Evolutionary conservation across 37 sponge, comb jelly and placozoan species (phyloP), one percentile per base, ranked within the genome.

Genomic region (Geodia barretti): DNA sequence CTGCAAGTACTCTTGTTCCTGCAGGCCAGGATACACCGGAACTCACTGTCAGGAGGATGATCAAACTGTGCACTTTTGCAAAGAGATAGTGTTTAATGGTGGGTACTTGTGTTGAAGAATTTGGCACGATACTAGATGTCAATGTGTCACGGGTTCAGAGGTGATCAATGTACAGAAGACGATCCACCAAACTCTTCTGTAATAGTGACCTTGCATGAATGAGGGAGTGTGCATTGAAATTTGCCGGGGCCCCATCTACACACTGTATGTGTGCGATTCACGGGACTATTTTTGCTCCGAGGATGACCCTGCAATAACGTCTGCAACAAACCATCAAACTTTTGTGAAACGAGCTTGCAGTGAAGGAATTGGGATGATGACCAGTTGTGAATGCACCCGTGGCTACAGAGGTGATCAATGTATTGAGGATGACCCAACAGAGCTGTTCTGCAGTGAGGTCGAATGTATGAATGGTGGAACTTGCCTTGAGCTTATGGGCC

Each of bases 141-240:
- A 67, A 8, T 87, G 88, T 59, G 64, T 34, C 70, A n/a, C 8
- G 76, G 75, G 14, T 87, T 82, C 70, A 71, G 72, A 47, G 88
- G 88, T 5, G 39, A 21, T n/a, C 37, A 47, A 32, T 87, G 88
- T 62, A 79, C 74, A 20, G 76, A 41, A 64, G 64, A 64, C 14
- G n/a, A 36, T 71, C 39, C 35, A 19, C n/a, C n/a, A n/a, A n/a
- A n/a, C n/a, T n/a, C n/a, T n/a, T n/a, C n/a, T n/a, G n/a, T n/a
- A n/a, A n/a, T n/a, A n/a, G n/a, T n/a, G n/a, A n/a, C 42, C 79
- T 24, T 88, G 89, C 41, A 1, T 64, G 0, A 82, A 88, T 77
- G 84, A 69, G 23, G 88, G 83, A 29, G 62, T n/a, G n/a, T n/a
- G n/a, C n/a, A n/a, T n/a, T n/a, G n/a, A n/a, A n/a, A n/a, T n/a